Conservation (phyloP, 2,888 invertebrate species). For the Apamea crenata region DNA sequence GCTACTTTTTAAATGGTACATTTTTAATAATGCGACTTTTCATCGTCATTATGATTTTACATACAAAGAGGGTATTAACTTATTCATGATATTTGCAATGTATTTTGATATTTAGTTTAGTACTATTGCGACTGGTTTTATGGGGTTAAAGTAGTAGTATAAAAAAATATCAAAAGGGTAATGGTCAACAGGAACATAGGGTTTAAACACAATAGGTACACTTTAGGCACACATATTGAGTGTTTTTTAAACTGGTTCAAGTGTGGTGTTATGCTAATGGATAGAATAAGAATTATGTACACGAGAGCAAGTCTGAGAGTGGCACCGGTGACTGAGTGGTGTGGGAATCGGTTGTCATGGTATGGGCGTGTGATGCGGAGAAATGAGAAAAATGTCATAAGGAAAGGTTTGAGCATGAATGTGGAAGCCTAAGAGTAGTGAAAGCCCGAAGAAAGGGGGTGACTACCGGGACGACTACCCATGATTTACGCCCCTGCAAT, state of each 20-base stretch:
- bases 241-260: not conserved
- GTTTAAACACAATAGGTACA: not conserved
- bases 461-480: not conserved
- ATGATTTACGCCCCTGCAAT: not conserved
- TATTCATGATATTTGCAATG: constrained; percentile 1
- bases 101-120: not conserved
- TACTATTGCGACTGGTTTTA: not conserved
- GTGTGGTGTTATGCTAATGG: not conserved
- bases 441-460: not conserved
- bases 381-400: not conserved
- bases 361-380: not conserved
- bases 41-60: not conserved
- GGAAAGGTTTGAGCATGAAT: not conserved
- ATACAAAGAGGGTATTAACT: not conserved
- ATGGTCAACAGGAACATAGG: not conserved
- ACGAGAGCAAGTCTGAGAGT: not conserved
- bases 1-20: not conserved
- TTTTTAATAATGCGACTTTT: not conserved
- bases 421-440: not conserved
- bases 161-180: not conserved
- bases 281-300: not conserved
- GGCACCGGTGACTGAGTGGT: not conserved
- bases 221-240: not conserved
- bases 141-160: too few relatives aligned
- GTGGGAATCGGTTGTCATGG: not conserved